Percentiles rank a stretch among this genome's conserved stretches.
These are phyloP conservation scores for Teleiodes luculella DNA, from an alignment of 2,888 invertebrate genomes.

Conservation along the genomic window DNA sequence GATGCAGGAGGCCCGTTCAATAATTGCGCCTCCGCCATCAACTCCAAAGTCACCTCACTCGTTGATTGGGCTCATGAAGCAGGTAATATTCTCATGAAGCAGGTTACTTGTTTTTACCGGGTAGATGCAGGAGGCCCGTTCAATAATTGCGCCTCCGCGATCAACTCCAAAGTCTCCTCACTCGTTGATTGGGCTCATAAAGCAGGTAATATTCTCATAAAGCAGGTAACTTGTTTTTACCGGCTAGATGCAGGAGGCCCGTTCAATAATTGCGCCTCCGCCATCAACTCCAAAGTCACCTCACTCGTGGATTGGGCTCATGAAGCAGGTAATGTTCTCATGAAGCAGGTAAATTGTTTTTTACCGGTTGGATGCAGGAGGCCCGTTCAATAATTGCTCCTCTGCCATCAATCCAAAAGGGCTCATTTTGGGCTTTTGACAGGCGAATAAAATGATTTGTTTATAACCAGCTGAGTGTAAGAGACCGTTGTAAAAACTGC, in stretches of 20 bases:
- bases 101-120: no score
- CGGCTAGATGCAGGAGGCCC: conserved; percentile 80
- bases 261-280: conserved; percentile 80
- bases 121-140: conserved; percentile 80
- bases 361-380: conserved; percentile 81
- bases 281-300: conserved; percentile 78
- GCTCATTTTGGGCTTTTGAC: conserved; percentile 81
- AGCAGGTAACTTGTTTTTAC: no score
- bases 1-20: no score
- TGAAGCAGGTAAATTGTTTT: no score
- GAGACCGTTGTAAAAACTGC: conserved; percentile 80
- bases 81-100: no score
- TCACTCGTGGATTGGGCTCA: conserved; percentile 83
- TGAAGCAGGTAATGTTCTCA: conserved; percentile 81
- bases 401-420: conserved; percentile 79
- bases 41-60: no score
- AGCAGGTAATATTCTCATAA: no score
- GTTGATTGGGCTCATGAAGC: no score
- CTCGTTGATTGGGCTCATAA: conserved; percentile 82
- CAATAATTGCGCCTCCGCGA: conserved; percentile 80
- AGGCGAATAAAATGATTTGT: no score
- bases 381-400: conserved; percentile 79
- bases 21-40: no score
- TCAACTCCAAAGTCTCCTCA: conserved; percentile 79
- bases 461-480: conserved; percentile 81